Base-by-base conservation (phyloP, 2,113 vertebrate genomes). In the Blennius ocellaris region DNA sequence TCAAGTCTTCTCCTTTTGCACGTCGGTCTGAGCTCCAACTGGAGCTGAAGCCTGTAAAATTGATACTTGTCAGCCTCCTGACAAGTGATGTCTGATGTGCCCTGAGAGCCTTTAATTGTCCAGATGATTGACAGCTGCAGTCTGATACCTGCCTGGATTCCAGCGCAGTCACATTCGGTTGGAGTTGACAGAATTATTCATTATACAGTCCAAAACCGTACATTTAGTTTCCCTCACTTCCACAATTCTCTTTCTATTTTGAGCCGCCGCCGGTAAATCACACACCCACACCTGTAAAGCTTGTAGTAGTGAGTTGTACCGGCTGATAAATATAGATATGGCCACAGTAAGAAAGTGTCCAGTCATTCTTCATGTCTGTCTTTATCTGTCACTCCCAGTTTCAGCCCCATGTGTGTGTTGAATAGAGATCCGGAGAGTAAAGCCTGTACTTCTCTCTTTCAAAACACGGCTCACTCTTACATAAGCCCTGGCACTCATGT, bases 401-500 rank as follows among this genome's bases (percentile, higher is more conserved):
- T 68, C 38, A 52, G 39, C 30, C 5, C 44, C 21, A 39, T 61
- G 49, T 55, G 61, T 37, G 69, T 39, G 70, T 56, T 69, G 45
- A 69, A 54, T 44, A 66, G 69, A 80, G 70, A 73, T 15, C 45
- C 15, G 17, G 67, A 45, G 70, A 49, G 62, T 76, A 53, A 68
- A 65, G 65, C 52, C 56, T 60, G 44, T 52, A 7, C 56, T 77
- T 51, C 8, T 58, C 65, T 61, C 39, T 71, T 56, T 85, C 65
- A 81, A 76, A 67, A 69, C 67, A 65, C 71, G 80, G 45, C 85
- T 72, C 62, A 75, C 76, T 83, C 81, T 89, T 87, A 89, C 75
- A 83, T 86, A 91, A 91, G 82, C 57, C 55, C 58, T 81, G 73
- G 78, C 82, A 41, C 70, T 11, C 55, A 12, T 55, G 72, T 72